A percentile compares a stretch with the other conserved stretches of the same genome.
These are phyloP conservation scores for Remorina albescens DNA, from an alignment of 2,797 vertebrate species.

Conservation along the genomic window DNA sequence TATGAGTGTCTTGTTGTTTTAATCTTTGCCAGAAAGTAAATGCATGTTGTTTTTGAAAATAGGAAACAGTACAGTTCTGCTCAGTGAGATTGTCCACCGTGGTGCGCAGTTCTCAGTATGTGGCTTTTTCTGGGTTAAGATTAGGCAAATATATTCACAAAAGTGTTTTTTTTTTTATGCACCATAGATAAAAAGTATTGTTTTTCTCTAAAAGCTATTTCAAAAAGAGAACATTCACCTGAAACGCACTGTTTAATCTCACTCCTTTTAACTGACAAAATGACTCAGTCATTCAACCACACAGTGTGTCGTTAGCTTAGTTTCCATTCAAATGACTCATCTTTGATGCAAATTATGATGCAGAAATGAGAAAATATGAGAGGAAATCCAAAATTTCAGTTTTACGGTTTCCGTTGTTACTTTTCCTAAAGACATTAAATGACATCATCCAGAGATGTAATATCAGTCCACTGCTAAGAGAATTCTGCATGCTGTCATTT, in stretches of 20 bases:
- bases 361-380: conserved; percentile 13
- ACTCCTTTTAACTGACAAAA: conserved; percentile 2
- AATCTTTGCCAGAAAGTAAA: background rate
- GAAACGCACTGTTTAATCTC: background rate
- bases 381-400: background rate
- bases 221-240: background rate
- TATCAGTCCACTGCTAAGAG: conserved; percentile 39
- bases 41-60: background rate
- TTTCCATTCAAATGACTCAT: conserved; percentile 11
- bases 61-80: background rate
- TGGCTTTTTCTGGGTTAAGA: background rate
- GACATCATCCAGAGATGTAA: conserved; percentile 35
- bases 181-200: background rate
- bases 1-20: background rate
- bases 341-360: conserved; percentile 17
- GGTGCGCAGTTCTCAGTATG: background rate
- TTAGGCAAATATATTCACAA: background rate
- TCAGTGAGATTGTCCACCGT: background rate
- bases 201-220: background rate
- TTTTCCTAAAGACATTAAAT: conserved; percentile 12
- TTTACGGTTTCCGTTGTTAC: conserved; percentile 2
- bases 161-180: too few species aligned
- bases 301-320: background rate
- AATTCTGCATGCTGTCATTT: conserved; percentile 35
- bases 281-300: conserved; percentile 14